Evolutionary conservation across 2,888 invertebrate species (phyloP).

Genomic region (Drosophila mimica): DNA sequence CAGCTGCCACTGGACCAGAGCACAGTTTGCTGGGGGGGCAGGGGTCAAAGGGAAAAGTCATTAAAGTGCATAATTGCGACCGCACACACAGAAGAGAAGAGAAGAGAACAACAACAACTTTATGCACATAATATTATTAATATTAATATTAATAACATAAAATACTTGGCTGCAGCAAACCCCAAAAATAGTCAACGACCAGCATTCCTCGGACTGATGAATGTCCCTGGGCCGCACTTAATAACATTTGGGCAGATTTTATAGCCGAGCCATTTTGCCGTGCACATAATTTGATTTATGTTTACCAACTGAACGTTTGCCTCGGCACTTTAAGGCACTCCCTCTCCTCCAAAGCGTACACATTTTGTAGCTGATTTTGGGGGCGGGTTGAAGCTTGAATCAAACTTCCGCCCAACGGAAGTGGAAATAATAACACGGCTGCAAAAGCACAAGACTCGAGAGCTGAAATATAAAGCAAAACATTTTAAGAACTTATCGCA

Average conservation of each 20-base stretch:
- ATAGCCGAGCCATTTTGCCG: slow-evolving; percentile 44
- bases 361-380: not conserved
- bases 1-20: slow-evolving; percentile 45
- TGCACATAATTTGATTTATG: slow-evolving; percentile 76
- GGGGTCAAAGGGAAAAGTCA: slow-evolving; percentile 72
- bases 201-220: slow-evolving; percentile 40
- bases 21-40: slow-evolving; percentile 10
- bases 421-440: slow-evolving; percentile 6
- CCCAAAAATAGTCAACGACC: slow-evolving; percentile 41
- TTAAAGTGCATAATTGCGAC: slow-evolving; percentile 77
- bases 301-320: slow-evolving; percentile 28
- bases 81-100: slow-evolving; percentile 32
- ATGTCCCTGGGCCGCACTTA: slow-evolving; percentile 71
- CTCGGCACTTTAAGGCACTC: not conserved
- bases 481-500: slow-evolving; percentile 30
- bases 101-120: slow-evolving; percentile 38
- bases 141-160: slow-evolving; percentile 78
- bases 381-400: slow-evolving; percentile 1
- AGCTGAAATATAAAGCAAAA: slow-evolving; percentile 22
- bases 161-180: slow-evolving; percentile 55
- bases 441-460: slow-evolving; percentile 8
- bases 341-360: not conserved
- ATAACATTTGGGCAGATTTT: slow-evolving; percentile 66
- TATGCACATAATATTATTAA: slow-evolving; percentile 71
- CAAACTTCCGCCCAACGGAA: slow-evolving; percentile 19